Base-by-base conservation (phyloP, 2,113 vertebrate species). In the Todiramphus chloris region DNA sequence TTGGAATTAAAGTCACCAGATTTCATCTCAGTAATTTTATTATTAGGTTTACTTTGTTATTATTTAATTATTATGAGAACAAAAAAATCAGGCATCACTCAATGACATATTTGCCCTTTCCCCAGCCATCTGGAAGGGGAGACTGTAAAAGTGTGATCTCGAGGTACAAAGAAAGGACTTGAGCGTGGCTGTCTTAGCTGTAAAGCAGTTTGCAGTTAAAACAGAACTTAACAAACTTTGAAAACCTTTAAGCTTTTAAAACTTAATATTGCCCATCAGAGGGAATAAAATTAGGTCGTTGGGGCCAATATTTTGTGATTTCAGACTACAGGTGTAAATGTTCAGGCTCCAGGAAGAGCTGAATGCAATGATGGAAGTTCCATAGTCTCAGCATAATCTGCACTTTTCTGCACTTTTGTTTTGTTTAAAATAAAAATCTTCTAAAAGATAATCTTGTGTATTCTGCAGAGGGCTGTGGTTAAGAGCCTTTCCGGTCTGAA, bases 351-450 rank as follows among this genome's bases (percentile, higher is more conserved):
- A 53, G 35, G 44, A 59, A 48, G 31, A 75, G n/a, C 28, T 25
- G 63, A 53, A 21, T 3, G 0, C 25, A 23, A 17, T 2, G 10
- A 33, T 5, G 3, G 27, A 41, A 37, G 10, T 14, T 60, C 9
- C 3, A 5, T 7, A 37, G 39, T 37, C 28, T 46, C 17, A 53
- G 81, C 13, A 13, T 25, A 53, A 46, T 15, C 20, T 41, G 24
- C 21, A 9, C 24, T 44, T 44, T 35, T 60, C 58, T 35, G n/a
- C 58, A 60, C 13, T 46, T 46, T 20, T 46, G 15, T 43, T 62
- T 58, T 56, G 7, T 58, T 33, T 18, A 31, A 31, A 53, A 53
- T 12, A 13, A 60, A 43, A 68, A 10, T 17, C 12, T 62, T 67
- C 77, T 18, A 2, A 3, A 63, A 62, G 16, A 0, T 30, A 27